Base-by-base conservation (phyloP, 2,888 invertebrate genomes). In the Pyrrhosoma nymphula region DNA sequence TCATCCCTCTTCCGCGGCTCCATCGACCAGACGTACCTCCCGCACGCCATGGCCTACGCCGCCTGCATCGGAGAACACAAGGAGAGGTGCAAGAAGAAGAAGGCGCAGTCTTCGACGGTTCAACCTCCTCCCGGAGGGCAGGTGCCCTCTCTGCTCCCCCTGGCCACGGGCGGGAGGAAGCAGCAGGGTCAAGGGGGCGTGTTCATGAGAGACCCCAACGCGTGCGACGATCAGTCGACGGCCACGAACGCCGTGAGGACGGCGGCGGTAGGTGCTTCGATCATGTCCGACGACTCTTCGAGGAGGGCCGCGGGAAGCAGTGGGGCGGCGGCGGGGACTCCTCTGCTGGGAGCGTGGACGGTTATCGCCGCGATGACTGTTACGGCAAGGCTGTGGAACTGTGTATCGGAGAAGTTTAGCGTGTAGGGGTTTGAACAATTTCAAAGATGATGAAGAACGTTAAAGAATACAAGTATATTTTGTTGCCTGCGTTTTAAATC, bases 11-110 rank as follows among this genome's bases (percentile, higher is more conserved):
- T 97, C 96, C 96, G 97, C 23, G 98, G 98, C 0, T 98, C 98
- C 18, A 98, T 98, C 95, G 99, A 99, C 96, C 99, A 99, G 97
- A 98, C 98, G 96, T 99, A 98, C 97, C 98, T 99, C 95, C 98
- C 98, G 0, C 98, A 99, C 96, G 98, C 98, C 8, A 98, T 99
- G 96, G 98, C 98, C 18, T 98, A 98, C 97, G 98, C 98, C 26
- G 98, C 98, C 23, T 98, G 98, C 96, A 97, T 98, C 82, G 98
- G 98, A 12, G 98, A 98, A 96, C 98, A 98, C 96, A 97, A 98
- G 10, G 97, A 97, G 56, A 97, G 98, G 16, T 98, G 98, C 96
- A 97, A 96, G 97, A 97, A 95, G 95, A 93, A 69, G 93, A 56
- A 26, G 55, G 20, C 55, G 26, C 55, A 89, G 89, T 69, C 75